Conservation (phyloP, 64 coral and sea anemone species). For the Stichodactyla helianthus region DNA sequence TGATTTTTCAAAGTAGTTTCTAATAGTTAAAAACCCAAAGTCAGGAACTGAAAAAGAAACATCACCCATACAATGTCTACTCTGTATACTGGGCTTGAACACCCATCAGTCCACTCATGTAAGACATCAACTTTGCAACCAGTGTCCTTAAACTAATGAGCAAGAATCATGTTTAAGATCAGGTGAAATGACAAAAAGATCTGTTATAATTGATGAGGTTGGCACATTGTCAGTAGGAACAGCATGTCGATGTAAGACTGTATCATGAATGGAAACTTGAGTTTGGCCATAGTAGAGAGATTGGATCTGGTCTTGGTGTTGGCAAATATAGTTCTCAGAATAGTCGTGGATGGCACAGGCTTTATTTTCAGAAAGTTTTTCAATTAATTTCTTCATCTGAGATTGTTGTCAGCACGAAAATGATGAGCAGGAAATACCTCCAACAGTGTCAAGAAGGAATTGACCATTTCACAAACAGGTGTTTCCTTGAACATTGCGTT, state of each 20-base stretch:
- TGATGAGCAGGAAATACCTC: neutral
- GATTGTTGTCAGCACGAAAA: neutral
- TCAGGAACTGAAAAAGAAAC: neutral
- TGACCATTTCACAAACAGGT: neutral
- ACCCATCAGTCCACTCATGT: neutral
- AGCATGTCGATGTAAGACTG: neutral
- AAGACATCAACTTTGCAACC: neutral
- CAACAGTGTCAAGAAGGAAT: neutral
- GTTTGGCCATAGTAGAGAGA: constrained; percentile 28
- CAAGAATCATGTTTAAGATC: constrained; percentile 14
- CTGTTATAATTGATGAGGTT: neutral
- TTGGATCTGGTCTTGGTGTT: constrained; percentile 39
- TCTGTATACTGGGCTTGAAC: neutral
- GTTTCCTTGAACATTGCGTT: neutral
- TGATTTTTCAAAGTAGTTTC: constrained; percentile 36
- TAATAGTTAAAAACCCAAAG: neutral
- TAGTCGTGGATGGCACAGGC: constrained; percentile 28
- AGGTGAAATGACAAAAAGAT: constrained; percentile 17
- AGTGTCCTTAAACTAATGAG: neutral
- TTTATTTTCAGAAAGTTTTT: neutral
- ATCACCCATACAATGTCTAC: constrained; percentile 32
- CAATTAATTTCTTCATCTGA: neutral
- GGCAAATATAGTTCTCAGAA: constrained; percentile 25
- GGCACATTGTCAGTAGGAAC: neutral
- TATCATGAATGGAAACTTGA: constrained; percentile 3